phyloP scores from a whole-genome alignment of 2,888 invertebrate species.

The Tiliacea aurago region DNA sequence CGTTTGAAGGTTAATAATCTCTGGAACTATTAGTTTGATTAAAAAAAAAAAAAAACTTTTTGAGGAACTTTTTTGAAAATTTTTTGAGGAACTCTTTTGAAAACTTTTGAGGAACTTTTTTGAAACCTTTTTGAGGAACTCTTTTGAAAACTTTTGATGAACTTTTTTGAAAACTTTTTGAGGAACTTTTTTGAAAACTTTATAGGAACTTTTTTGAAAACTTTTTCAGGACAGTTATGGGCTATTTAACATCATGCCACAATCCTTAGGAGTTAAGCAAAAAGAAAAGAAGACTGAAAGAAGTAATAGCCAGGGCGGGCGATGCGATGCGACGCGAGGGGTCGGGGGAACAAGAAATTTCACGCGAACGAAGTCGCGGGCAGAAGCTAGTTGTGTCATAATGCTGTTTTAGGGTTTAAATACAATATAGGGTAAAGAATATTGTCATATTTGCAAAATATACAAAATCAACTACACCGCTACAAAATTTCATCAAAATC shows the following conservation, averaged over 20 bases:
- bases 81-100: too few species aligned
- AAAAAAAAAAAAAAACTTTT: too few species aligned
- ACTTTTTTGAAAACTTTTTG: not conserved
- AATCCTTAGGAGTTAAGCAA: not conserved
- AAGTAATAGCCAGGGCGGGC: too few species aligned
- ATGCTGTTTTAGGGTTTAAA: not conserved
- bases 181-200: not conserved
- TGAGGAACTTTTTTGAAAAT: not conserved
- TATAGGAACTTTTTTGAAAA: not conserved
- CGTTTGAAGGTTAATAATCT: not conserved
- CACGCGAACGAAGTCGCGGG: too few species aligned
- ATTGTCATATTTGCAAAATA: not conserved
- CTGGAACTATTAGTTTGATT: not conserved
- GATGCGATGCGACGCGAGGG: too few species aligned
- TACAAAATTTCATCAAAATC: not conserved
- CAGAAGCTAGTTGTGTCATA: too few species aligned
- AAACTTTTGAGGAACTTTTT: not conserved
- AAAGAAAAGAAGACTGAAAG: not conserved
- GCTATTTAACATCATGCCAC: not conserved
- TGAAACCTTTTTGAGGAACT: not conserved
- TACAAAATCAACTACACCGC: not conserved
- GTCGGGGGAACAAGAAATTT: too few species aligned
- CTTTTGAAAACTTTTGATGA: too few species aligned
- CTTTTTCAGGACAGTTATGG: too few species aligned
- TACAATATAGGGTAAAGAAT: not conserved